Percentiles rank a stretch among this genome's conserved stretches.
phyloP scores from a whole-genome alignment of 2,888 invertebrate species.

The Apamea sordens region DNA sequence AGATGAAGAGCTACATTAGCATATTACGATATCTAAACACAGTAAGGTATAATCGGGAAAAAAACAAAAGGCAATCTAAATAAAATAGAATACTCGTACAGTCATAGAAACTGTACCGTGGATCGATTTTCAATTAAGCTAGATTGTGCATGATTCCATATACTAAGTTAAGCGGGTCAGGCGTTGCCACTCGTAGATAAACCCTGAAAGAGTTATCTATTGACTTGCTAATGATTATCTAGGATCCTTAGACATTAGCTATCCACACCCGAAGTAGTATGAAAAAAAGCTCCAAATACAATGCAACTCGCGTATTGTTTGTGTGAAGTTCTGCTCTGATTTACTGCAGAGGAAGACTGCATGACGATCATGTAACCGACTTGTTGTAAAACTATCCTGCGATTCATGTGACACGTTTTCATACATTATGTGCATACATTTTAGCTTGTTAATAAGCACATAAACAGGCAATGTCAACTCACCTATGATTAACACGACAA shows the following conservation, averaged over 20 bases:
- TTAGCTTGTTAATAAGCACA: background rate
- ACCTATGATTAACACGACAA: background rate
- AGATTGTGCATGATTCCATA: background rate
- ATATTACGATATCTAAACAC: background rate
- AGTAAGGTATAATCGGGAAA: background rate
- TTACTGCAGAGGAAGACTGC: slow-evolving; percentile 18
- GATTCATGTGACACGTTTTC: background rate
- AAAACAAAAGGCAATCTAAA: background rate
- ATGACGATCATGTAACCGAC: slow-evolving; percentile 10
- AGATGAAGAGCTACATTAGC: background rate
- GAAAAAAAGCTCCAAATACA: background rate
- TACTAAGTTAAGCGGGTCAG: background rate
- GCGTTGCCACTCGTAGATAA: background rate
- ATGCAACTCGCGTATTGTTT: slow-evolving; percentile 3
- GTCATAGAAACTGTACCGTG: background rate
- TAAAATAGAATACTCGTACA: background rate
- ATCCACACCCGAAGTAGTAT: background rate
- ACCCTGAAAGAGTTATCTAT: background rate
- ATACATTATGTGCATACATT: background rate
- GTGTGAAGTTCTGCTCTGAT: slow-evolving; percentile 49
- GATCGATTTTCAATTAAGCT: background rate
- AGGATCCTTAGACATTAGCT: background rate
- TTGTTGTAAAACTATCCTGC: slow-evolving; percentile 16
- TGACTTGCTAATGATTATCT: background rate
- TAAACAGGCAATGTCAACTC: background rate